Conservation (phyloP, 2,113 vertebrate species). For the Sander vitreus region DNA sequence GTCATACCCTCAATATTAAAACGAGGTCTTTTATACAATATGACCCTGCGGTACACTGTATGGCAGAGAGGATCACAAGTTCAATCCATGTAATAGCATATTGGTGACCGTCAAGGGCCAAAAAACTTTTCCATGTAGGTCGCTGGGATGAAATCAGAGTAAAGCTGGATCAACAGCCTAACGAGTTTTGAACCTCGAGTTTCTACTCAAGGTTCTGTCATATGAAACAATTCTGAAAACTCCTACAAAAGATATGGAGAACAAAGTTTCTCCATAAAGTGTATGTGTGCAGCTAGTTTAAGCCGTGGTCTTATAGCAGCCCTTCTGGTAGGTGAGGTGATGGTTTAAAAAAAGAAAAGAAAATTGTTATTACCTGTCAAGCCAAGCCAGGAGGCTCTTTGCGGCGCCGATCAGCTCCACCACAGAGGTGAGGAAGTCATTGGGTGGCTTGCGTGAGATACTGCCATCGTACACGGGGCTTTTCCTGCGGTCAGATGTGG, state of each 20-base stretch:
- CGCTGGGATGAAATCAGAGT: no score
- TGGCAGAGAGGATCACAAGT: not conserved
- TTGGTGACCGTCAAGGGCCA: not conserved
- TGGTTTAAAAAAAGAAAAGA: not conserved
- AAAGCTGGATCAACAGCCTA: no score
- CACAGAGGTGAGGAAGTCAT: conserved; percentile 96
- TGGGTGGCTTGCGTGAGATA: conserved; percentile 91
- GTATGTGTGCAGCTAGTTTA: not conserved
- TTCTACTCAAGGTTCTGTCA: no score
- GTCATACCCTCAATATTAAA: no score
- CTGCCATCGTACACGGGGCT: conserved; percentile 88
- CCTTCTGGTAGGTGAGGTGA: no score
- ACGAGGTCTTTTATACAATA: not conserved
- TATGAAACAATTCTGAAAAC: no score
- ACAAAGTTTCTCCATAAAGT: not conserved
- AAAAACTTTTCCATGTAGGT: not conserved
- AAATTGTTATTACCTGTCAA: conserved; percentile 89
- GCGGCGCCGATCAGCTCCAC: conserved; percentile 97
- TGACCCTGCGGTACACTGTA: not conserved
- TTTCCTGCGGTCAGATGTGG: conserved; percentile 89
- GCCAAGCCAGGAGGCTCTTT: conserved; percentile 94
- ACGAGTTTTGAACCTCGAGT: no score
- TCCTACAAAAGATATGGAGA: no score
- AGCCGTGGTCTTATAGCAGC: not conserved
- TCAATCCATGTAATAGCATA: not conserved